phyloP scores from a whole-genome alignment of 2,113 vertebrate species.

The Strix aluco region DNA sequence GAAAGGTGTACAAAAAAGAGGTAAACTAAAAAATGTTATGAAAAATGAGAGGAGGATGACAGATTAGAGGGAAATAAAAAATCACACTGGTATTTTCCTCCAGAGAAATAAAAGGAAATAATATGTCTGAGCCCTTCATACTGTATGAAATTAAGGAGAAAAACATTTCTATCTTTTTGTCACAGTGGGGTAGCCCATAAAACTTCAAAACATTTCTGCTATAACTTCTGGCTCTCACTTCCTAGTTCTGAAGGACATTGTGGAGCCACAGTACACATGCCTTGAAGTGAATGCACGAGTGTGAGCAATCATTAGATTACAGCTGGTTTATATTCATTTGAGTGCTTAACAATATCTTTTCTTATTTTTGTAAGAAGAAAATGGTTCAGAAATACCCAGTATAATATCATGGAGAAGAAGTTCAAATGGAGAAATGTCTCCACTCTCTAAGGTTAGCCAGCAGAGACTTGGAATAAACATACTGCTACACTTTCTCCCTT shows the following conservation, averaged over 20 bases:
- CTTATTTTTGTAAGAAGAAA: not conserved
- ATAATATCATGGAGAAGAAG: not conserved
- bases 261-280: not conserved
- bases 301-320: not conserved
- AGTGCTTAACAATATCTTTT: not conserved
- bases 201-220: not conserved
- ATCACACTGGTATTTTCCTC: not conserved
- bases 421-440: not conserved
- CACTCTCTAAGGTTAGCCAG: not conserved
- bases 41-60: not conserved
- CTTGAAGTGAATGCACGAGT: not conserved
- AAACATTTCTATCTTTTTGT: not conserved
- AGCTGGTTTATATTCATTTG: not conserved
- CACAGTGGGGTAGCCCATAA: not conserved
- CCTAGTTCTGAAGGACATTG: not conserved
- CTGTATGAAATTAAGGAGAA: not conserved
- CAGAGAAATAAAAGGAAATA: not conserved
- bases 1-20: not conserved
- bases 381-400: not conserved
- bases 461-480: not conserved
- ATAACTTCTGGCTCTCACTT: not conserved
- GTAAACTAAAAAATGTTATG: not conserved
- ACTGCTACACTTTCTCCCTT: not conserved
- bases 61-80: not conserved
- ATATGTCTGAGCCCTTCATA: not conserved